A percentile compares a stretch with the other conserved stretches of the same genome.
Conservation (phyloP, 1,140 invertebrate genomes). For the Heterodera carotae region DNA sequence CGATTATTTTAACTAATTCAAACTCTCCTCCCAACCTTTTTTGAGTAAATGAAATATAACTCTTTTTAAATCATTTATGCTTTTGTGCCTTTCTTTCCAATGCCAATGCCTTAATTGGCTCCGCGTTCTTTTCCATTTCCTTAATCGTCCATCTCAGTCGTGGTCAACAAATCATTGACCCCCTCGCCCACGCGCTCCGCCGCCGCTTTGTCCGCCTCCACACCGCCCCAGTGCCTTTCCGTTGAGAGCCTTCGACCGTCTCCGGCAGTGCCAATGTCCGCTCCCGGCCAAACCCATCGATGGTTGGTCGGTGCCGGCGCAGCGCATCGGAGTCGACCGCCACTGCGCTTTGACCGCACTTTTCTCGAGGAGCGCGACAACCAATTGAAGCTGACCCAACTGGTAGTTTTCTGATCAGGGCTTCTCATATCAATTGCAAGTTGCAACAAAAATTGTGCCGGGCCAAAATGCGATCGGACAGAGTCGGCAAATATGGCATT, state of each 20-base stretch:
- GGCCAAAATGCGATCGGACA: not conserved
- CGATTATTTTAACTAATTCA: too few relatives aligned
- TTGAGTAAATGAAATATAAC: too few relatives aligned
- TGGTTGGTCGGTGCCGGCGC: too few relatives aligned
- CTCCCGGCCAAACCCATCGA: not conserved
- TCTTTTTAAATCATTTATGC: too few relatives aligned
- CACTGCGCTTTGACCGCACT: constrained; percentile 25
- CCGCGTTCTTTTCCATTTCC: not conserved
- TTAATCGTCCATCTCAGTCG: not conserved
- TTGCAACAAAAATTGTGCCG: constrained; percentile 1
- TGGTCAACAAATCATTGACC: constrained; percentile 11
- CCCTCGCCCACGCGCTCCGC: too few relatives aligned
- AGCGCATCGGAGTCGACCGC: constrained; percentile 10
- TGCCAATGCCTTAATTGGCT: too few relatives aligned
- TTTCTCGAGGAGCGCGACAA: constrained; percentile 31
- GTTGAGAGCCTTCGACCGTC: not conserved
- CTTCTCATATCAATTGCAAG: too few relatives aligned
- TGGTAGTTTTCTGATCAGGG: constrained; percentile 7
- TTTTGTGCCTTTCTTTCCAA: too few relatives aligned
- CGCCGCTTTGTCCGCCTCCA: not conserved
- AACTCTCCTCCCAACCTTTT: too few relatives aligned
- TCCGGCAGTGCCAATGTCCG: not conserved
- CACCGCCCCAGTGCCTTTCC: constrained; percentile 15
- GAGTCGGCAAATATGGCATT: not conserved
- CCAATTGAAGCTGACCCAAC: constrained; percentile 34